phyloP scores from a whole-genome alignment of 2,113 vertebrate species.

The Semicossyphus pulcher region DNA sequence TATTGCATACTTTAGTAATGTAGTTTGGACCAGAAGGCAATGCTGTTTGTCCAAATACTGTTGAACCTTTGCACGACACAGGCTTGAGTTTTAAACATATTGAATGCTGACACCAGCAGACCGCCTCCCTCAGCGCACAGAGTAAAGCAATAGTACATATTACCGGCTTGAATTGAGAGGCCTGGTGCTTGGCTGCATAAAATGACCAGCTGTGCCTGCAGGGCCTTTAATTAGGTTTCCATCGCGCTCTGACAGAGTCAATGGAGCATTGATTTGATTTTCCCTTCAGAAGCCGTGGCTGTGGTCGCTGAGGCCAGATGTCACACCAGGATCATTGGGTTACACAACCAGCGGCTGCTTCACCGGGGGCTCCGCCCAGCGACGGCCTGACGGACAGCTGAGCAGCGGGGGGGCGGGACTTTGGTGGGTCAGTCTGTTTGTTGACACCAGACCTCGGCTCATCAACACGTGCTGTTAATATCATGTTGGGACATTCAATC shows the following conservation, averaged over 20 bases:
- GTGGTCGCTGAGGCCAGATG: slow-evolving; percentile 73
- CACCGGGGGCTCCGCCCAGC: slow-evolving; percentile 31
- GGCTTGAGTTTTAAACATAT: slow-evolving; percentile 8
- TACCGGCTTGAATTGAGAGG: slow-evolving; percentile 53
- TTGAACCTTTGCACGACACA: slow-evolving; percentile 3
- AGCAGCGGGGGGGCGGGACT: not conserved
- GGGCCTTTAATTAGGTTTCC: slow-evolving; percentile 85
- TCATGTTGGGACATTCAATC: not conserved
- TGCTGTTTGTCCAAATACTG: not conserved
- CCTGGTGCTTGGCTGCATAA: slow-evolving; percentile 68
- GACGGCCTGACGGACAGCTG: slow-evolving; percentile 24
- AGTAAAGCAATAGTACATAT: slow-evolving; percentile 52
- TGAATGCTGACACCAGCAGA: slow-evolving; percentile 21
- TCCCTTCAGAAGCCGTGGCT: slow-evolving; percentile 77
- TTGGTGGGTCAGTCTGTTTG: slow-evolving; percentile 10
- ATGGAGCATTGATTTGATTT: slow-evolving; percentile 84
- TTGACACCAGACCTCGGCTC: slow-evolving; percentile 13
- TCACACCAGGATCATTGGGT: slow-evolving; percentile 77
- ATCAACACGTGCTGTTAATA: not conserved
- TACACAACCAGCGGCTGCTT: slow-evolving; percentile 73
- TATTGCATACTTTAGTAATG: not conserved
- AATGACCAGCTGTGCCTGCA: slow-evolving; percentile 76
- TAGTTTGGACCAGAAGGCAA: not conserved
- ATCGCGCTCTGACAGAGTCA: slow-evolving; percentile 79
- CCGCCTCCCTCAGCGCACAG: slow-evolving; percentile 7